Conservation (phyloP, 2,888 invertebrate species). For the Agonopterix arenella region DNA sequence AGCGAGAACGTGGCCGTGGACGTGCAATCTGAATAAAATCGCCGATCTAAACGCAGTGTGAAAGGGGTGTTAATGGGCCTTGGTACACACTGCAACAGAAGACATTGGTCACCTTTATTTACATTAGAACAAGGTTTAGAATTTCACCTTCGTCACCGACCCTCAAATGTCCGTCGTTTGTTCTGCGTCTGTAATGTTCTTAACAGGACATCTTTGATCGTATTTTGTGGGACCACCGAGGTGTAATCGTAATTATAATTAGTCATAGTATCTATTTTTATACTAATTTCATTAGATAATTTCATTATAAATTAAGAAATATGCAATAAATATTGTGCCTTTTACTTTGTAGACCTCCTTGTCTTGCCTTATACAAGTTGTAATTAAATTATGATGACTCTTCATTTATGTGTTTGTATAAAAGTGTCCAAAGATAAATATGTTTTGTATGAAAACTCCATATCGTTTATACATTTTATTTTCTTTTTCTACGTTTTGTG, state of each 20-base stretch:
- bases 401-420: not conserved
- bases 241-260: not conserved
- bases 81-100: too few relatives aligned
- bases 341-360: slow-evolving; percentile 28
- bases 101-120: too few relatives aligned
- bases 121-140: too few relatives aligned
- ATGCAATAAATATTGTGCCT: slow-evolving; percentile 48
- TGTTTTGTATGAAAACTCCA: slow-evolving; percentile 6
- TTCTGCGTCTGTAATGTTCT: too few relatives aligned
- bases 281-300: too few relatives aligned
- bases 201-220: not conserved
- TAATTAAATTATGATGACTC: slow-evolving; percentile 14
- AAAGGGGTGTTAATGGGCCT: too few relatives aligned
- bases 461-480: slow-evolving; percentile 3
- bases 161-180: too few relatives aligned
- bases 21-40: too few relatives aligned
- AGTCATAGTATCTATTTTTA: not conserved
- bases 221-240: not conserved
- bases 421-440: slow-evolving; percentile 4
- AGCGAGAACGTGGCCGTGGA: too few relatives aligned
- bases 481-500: not conserved
- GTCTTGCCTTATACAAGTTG: slow-evolving; percentile 50
- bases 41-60: too few relatives aligned
- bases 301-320: slow-evolving; percentile 3
- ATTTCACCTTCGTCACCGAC: too few relatives aligned